These are phyloP conservation scores for Brotula barbata DNA, from an alignment of 2,797 vertebrate species.

Conservation along the genomic window DNA sequence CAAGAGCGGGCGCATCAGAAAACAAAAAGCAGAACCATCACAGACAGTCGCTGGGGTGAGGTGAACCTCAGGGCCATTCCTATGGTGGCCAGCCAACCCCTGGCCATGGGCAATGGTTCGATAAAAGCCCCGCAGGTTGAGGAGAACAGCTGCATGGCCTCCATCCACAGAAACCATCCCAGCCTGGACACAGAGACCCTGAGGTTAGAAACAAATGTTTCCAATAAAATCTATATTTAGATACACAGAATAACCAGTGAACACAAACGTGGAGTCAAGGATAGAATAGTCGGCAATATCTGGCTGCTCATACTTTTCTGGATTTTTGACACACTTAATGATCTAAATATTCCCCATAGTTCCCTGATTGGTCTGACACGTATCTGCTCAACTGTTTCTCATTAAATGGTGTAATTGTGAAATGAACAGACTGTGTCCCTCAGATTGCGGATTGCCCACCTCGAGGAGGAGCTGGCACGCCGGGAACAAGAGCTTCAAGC, in stretches of 20 bases:
- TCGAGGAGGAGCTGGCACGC: constrained; percentile 75
- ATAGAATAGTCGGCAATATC: too few relatives aligned
- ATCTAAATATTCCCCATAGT: too few relatives aligned
- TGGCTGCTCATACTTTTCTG: too few relatives aligned
- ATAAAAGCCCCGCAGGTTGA: constrained; percentile 77
- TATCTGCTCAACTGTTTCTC: too few relatives aligned
- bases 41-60: constrained; percentile 1
- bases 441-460: constrained; percentile 69
- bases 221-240: neutral
- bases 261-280: too few relatives aligned
- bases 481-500: constrained; percentile 69
- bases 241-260: neutral
- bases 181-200: constrained; percentile 70
- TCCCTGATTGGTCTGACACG: too few relatives aligned
- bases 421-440: neutral
- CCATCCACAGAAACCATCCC: constrained; percentile 55
- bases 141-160: constrained; percentile 71
- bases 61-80: constrained; percentile 49
- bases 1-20: neutral
- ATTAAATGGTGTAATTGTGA: too few relatives aligned
- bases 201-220: constrained; percentile 45
- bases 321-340: too few relatives aligned
- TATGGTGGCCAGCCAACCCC: constrained; percentile 73
- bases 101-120: constrained; percentile 84
- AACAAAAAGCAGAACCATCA: constrained; percentile 1